Conservation (phyloP, 2,888 invertebrate genomes). For the Epirrita christyi region DNA sequence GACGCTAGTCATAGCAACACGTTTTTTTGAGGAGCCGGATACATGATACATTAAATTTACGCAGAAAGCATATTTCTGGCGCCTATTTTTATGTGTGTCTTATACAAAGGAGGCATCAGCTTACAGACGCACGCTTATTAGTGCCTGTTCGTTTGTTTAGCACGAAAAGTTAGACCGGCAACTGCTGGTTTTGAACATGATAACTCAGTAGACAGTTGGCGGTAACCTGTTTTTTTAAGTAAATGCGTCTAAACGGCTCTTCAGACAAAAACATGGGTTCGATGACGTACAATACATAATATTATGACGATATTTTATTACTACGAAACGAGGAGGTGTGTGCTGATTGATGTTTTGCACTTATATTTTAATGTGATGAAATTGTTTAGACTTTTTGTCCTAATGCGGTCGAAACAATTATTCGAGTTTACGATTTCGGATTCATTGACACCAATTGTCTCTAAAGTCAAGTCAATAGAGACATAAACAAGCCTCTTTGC, state of each 20-base stretch:
- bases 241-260: constrained; percentile 1
- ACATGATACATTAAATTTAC: neutral
- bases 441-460: constrained; percentile 7
- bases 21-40: constrained; percentile 21
- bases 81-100: too few species aligned
- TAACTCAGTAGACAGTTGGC: neutral
- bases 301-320: constrained; percentile 7
- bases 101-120: too few species aligned
- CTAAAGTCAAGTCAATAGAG: too few species aligned
- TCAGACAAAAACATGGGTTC: constrained; percentile 8
- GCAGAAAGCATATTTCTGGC: constrained; percentile 2
- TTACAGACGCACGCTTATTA: too few species aligned
- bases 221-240: constrained; percentile 4
- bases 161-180: too few species aligned
- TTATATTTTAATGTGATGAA: constrained; percentile 1
- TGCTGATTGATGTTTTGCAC: constrained; percentile 2
- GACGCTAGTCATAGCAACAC: constrained; percentile 8
- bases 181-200: neutral
- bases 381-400: constrained; percentile 8
- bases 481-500: too few species aligned
- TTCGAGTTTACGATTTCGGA: constrained; percentile 15
- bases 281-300: constrained; percentile 12
- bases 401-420: constrained; percentile 12
- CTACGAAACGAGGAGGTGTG: constrained; percentile 16
- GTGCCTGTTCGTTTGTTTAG: too few species aligned